Evolutionary conservation across 2,888 invertebrate genomes (phyloP), one percentile per base, ranked within the genome.

Genomic region (Synergus laeviventris): DNA sequence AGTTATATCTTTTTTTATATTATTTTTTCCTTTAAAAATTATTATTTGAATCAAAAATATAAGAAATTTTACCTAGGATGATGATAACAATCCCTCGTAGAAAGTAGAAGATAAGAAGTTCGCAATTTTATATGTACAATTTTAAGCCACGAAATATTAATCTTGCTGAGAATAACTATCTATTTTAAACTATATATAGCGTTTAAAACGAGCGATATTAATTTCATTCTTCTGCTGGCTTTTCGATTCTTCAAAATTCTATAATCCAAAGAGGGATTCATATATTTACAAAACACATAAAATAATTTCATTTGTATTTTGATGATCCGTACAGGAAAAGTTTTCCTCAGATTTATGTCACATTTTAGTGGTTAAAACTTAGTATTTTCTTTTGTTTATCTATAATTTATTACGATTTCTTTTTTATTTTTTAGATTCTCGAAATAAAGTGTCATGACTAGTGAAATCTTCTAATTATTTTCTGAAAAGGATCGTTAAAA

Each of bases 251-350:
- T 18, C 21, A 64, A 64, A 64, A 64, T 11, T 64, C 61, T n/a
- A 61, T 61, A 36, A 16, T 61, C 61, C 61, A 61, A 61, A 38
- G 61, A 36, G 61, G 61, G 61, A 36, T 61, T 61, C 36, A 36
- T 36, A 61, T 61, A 36, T 61, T 61, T n/a, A 11, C 61, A 61
- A 61, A 31, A 31, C 31, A 31, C 31, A 5, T 45, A 1, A 14
- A 14, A 45, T 4, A 4, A 45, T 45, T 45, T 45, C 16, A 45
- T 45, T 45, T 4, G 3, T 3, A 16, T 45, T 14, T 45, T 45
- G 5, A 45, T 16, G 42, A 14, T 45, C 42, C 4, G 4, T 16
- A 45, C 42, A 14, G 14, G 16, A 45, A 45, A 45, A 45, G 4
- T 45, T 45, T 16, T 45, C 3, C 42, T 45, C 4, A 14, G 16